Evolutionary conservation across 1,140 invertebrate genomes (phyloP), one percentile per base, ranked within the genome.

Genomic region (Lethocerus indicus): DNA sequence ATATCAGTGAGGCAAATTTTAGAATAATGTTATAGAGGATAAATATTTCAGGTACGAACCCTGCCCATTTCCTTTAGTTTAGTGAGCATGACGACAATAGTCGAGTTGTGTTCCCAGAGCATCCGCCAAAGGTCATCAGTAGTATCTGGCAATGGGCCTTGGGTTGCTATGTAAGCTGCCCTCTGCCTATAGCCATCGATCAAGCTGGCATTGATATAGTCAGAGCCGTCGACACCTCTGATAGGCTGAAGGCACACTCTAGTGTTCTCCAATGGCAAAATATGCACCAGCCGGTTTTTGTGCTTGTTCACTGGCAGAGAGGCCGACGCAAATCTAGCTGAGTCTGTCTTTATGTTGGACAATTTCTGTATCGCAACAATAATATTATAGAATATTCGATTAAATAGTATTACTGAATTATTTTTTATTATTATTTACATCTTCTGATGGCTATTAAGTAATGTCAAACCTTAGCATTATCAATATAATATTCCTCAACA

Each of bases 21-120:
- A n/a, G n/a, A n/a, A n/a, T n/a, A n/a, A n/a, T n/a, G n/a, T n/a
- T n/a, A n/a, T n/a, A n/a, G n/a, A n/a, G n/a, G n/a, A n/a, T n/a
- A n/a, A n/a, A n/a, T n/a, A n/a, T n/a, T n/a, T 9, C 4, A 27
- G 21, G 12, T 24, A 67, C 81, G 74, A 71, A 89, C 87, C 62
- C 90, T 73, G 53, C 92, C 91, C 84, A 95, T 91, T 70, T 97
- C 93, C 64, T 94, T 88, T 18, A 95, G 71, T 67, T 97, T 97
- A 3, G 92, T 98, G 29, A 98, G 68, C 93, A 98, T 98, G 9
- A 98, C 95, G 29, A 99, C 84, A 64, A 99, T 98, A 4, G 91
- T 97, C 0, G 92, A 97, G 66, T 99, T 98, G 63, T 98, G 92
- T 64, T 98, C 94, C 95, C 95, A 99, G n/a, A 99, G 70, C 94